Base-by-base conservation (phyloP, 2,797 vertebrate genomes). In the Myotis vivesi region DNA sequence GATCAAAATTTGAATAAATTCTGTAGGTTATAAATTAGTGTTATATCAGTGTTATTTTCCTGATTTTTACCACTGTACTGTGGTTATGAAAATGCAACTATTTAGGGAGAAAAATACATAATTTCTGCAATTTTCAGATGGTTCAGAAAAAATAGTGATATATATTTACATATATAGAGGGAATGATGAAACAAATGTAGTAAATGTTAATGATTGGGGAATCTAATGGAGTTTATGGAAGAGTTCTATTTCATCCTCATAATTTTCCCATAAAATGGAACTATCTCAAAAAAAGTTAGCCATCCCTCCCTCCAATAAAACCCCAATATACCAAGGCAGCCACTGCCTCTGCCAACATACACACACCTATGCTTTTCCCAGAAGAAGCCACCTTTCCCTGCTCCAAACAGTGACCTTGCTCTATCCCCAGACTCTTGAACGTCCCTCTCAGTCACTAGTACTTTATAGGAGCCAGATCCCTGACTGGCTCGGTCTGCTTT, bases 91-190 rank as follows among this genome's bases (percentile, higher is more conserved):
- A 84, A 84, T 81, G 4, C 5, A 85, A 85, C 1, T 68, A 68
- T 72, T 75, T 80, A 5, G 8, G 23, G 1, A 2, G 66, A 75
- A 91, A 68, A 68, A 66, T 0, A 15, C 13, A 76, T n/a, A 15
- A 95, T 59, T 96, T 92, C 38, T 84, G 11, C 3, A 66, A 53
- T 44, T 30, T 96, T 73, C 41, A 83, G 69, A 53, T 68, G 41
- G 9, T 64, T 95, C 77, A 91, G 64, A 49, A 73, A 72, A 76
- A 81, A 59, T 41, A 36, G 25, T 19, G 22, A 59, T 30, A 15
- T 30, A 10, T 22, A 71, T 66, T 64, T 86, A 41, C 4, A 22
- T 36, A 38, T 4, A 28, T 1, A 62, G 11, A 62, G 20, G 11
- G 49, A 87, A 62, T 57, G 7, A 19, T 44, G 16, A 89, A n/a